These are phyloP conservation scores for Cantharis rufa DNA, from an alignment of 2,888 invertebrate genomes.

Conservation along the genomic window DNA sequence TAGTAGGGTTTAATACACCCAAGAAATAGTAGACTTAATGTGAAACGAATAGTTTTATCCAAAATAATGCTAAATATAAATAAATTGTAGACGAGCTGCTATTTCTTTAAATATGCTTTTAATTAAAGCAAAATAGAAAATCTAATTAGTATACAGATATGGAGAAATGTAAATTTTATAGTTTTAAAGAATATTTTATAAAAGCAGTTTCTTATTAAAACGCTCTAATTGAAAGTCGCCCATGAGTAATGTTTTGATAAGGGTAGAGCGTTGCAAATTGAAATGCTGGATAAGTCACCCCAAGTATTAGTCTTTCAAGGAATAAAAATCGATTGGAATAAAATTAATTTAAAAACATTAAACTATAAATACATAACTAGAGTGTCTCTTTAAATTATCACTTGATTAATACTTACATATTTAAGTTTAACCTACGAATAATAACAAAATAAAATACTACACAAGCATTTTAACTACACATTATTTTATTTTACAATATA, in stretches of 20 bases:
- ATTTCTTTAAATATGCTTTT: not conserved
- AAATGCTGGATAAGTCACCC: not conserved
- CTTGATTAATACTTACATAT: not conserved
- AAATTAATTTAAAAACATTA: not conserved
- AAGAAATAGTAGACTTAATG: not conserved
- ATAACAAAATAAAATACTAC: not conserved
- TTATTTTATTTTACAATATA: not conserved
- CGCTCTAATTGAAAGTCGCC: conserved; percentile 1
- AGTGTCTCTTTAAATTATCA: not conserved
- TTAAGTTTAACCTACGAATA: not conserved
- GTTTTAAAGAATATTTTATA: not conserved
- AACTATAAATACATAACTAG: not conserved
- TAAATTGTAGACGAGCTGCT: not conserved
- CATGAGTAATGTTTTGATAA: conserved; percentile 3
- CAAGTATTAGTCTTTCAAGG: not conserved
- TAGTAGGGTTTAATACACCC: not conserved
- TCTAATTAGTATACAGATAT: not conserved
- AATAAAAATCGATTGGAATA: not conserved
- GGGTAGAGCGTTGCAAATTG: conserved; percentile 1
- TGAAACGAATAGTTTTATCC: not conserved
- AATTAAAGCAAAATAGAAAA: not conserved
- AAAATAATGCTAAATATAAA: not conserved
- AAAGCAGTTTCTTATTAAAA: conserved; percentile 1
- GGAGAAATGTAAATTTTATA: not conserved
- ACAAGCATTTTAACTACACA: not conserved